Percentiles rank a stretch among this genome's conserved stretches.
These are phyloP conservation scores for Lypha dubia DNA, from an alignment of 2,888 invertebrate genomes.

Conservation along the genomic window DNA sequence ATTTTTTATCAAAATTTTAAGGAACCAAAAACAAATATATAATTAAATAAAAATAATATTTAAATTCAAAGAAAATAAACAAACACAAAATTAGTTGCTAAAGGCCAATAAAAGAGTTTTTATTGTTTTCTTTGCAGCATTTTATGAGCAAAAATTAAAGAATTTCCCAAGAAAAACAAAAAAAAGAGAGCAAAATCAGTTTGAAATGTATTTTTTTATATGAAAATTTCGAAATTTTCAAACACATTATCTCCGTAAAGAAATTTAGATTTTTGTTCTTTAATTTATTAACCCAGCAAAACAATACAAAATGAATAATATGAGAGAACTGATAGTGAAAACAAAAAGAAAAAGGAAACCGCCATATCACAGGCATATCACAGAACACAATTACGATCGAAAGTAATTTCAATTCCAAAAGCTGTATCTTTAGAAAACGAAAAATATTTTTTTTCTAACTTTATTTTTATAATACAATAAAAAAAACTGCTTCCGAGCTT, in stretches of 20 bases:
- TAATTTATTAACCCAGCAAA: constrained; percentile 38
- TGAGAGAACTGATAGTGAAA: background rate
- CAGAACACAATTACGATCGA: too few species aligned
- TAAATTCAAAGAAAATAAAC: constrained; percentile 20
- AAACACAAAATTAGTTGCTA: constrained; percentile 41
- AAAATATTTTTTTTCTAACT: too few species aligned
- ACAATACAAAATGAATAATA: background rate
- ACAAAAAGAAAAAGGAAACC: too few species aligned
- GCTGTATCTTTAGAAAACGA: too few species aligned
- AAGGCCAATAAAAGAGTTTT: constrained; percentile 51
- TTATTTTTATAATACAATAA: too few species aligned
- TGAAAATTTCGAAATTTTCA: constrained; percentile 40
- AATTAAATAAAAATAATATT: constrained; percentile 34
- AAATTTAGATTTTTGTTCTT: background rate
- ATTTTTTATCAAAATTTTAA: constrained; percentile 17
- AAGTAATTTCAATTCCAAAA: too few species aligned
- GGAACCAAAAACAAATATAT: constrained; percentile 34
- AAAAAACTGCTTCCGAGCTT: too few species aligned
- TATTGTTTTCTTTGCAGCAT: constrained; percentile 38
- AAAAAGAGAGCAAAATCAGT: constrained; percentile 3
- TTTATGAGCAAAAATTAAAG: constrained; percentile 38
- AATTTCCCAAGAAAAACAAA: constrained; percentile 6
- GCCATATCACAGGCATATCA: too few species aligned
- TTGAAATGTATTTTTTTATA: background rate
- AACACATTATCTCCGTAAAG: constrained; percentile 4